Evolutionary conservation across 2,888 invertebrate species (phyloP).

Genomic region (Prenolepis imparis): DNA sequence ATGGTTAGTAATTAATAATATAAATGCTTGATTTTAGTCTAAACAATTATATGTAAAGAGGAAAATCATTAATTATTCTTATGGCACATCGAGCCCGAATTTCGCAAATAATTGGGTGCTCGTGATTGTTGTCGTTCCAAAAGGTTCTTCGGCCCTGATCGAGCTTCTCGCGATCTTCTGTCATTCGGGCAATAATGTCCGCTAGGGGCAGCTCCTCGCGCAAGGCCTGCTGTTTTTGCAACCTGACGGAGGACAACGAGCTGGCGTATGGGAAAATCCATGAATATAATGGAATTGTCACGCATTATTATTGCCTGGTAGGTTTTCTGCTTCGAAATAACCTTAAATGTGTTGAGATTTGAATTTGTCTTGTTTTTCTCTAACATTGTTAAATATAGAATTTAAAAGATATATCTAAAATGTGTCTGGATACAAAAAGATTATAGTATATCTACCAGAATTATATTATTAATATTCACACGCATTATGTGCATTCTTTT

Average conservation of each 20-base stretch:
- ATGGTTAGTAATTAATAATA: too few relatives aligned
- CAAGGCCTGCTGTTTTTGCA: conserved; percentile 87
- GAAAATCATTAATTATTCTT: too few relatives aligned
- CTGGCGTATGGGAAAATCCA: conserved; percentile 88
- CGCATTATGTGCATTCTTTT: conserved; percentile 72
- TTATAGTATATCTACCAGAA: neutral
- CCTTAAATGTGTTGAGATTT: neutral
- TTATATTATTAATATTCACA: neutral
- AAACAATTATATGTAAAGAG: too few relatives aligned
- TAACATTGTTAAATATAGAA: neutral
- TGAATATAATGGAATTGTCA: conserved; percentile 87
- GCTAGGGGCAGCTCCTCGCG: neutral
- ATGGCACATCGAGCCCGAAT: neutral
- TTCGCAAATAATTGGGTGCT: neutral
- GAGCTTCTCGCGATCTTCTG: neutral
- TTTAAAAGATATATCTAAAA: neutral
- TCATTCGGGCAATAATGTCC: conserved; percentile 60
- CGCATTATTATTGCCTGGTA: conserved; percentile 93
- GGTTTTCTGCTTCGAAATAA: conserved; percentile 79
- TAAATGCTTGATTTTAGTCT: too few relatives aligned
- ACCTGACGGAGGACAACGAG: conserved; percentile 87
- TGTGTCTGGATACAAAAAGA: neutral
- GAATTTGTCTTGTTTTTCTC: neutral
- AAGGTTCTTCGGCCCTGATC: neutral
- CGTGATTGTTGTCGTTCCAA: too few relatives aligned